Base-by-base conservation (phyloP, 1,140 invertebrate species). In the Acromyrmex echinatior region DNA sequence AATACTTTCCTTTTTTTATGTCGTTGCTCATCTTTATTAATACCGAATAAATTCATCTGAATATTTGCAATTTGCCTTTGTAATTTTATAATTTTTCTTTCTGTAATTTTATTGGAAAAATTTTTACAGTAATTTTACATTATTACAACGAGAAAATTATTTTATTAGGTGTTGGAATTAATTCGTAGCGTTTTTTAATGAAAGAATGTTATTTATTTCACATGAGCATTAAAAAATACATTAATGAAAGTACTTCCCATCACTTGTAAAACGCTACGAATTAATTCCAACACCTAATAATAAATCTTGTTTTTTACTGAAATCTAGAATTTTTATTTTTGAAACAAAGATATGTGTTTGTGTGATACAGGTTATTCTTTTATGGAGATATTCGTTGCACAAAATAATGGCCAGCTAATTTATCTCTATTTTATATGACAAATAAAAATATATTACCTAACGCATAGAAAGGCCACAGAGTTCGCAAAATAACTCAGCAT, bases 401-500 rank as follows among this genome's bases (percentile, higher is more conserved):
- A 51, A 68, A 10, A 18, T 51, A 65, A 58, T 60, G 0, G 25
- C 9, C 14, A 16, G 25, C 3, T 28, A 49, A 5, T 31, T 7
- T 12, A 9, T 45, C 18, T 53, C 16, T 28, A 78, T 56, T 21
- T 31, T 21, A 7, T 35, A 18, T 28, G 63, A 71, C 60, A 45
- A 70, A 60, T 18, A 60, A 2, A 60, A 49, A 49, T 56, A 73
- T 16, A 78, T 96, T 94, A 98, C 97, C 97, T 98, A 86, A 98
- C 94, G 90, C 97, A 98, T 62, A 98, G 95, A 94, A 97, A 98
- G 73, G 95, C 95, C 68, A 98, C 96, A 45, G 97, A 98, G 87
- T 96, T 97, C 7, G 98, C 97, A 95, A 97, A 98, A 92, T 97
- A 98, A 94, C 98, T 98, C 53, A 98, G 93, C 89, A 99, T 98